Evolutionary conservation across 2,113 vertebrate species (phyloP).

Genomic region (Empidonax traillii): DNA sequence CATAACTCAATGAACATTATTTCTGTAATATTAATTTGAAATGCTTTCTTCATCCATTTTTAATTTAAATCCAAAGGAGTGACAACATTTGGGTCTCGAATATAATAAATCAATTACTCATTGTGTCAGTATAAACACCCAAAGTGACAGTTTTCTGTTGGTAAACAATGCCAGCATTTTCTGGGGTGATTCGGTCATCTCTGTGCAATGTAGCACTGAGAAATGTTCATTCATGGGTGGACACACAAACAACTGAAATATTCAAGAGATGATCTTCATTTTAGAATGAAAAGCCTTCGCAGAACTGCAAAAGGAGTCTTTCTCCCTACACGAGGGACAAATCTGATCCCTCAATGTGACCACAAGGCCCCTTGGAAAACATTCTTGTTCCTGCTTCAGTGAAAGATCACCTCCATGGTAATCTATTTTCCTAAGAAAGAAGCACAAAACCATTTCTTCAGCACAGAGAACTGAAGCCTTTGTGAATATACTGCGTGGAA

Average conservation of each 20-base stretch:
- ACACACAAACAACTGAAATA: conserved; percentile 33
- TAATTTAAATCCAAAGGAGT: neutral
- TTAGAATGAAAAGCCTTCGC: neutral
- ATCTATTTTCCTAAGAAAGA: neutral
- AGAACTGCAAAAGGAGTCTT: neutral
- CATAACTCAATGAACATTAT: neutral
- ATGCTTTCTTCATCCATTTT: neutral
- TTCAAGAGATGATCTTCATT: conserved; percentile 7
- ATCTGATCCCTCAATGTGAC: neutral
- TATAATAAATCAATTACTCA: neutral
- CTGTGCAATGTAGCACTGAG: conserved; percentile 5
- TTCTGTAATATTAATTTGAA: neutral
- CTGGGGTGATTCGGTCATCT: neutral
- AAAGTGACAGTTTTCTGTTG: neutral
- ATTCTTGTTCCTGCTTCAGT: neutral
- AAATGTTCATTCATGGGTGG: conserved; percentile 15
- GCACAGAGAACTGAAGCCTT: neutral
- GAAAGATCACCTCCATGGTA: neutral
- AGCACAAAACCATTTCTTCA: neutral
- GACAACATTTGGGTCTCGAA: neutral
- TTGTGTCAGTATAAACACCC: conserved; percentile 5
- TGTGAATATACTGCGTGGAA: neutral
- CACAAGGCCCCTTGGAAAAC: neutral
- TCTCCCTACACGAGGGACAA: neutral
- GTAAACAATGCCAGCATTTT: conserved; percentile 53